phyloP scores from a whole-genome alignment of 2,797 vertebrate genomes.

The Perodicticus potto region DNA sequence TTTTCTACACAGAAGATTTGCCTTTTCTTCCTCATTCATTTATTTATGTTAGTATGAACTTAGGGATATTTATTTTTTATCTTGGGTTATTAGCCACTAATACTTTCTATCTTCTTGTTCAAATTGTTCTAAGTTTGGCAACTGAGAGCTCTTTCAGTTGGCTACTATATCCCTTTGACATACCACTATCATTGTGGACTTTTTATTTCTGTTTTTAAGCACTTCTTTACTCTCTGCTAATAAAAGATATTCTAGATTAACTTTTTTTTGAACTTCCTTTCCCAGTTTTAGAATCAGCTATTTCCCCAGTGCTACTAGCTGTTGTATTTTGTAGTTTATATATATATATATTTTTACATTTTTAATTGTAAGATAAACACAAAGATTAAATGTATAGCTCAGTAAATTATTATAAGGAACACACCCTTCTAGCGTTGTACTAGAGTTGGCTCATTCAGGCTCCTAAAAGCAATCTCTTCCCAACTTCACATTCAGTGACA shows the following conservation, averaged over 20 bases:
- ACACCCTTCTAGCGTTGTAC: not conserved
- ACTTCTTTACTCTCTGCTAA: not conserved
- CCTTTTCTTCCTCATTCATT: not conserved
- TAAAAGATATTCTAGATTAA: not conserved
- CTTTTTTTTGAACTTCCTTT: not conserved
- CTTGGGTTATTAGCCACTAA: not conserved
- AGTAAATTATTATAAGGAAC: not conserved
- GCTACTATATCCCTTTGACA: not conserved
- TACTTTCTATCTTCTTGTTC: slow-evolving; percentile 32
- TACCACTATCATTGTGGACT: not conserved
- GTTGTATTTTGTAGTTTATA: not conserved
- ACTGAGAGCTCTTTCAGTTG: not conserved
- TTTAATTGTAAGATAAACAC: not conserved
- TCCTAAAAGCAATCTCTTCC: not conserved
- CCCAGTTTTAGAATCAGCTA: not conserved
- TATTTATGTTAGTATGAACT: not conserved
- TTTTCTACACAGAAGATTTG: slow-evolving; percentile 2
- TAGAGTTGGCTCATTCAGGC: not conserved
- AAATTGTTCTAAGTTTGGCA: slow-evolving; percentile 11
- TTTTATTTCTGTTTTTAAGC: not conserved
- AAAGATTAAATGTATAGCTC: not conserved
- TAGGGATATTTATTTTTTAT: slow-evolving; percentile 12
- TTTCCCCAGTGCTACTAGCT: not conserved
- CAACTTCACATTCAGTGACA: slow-evolving; percentile 14
- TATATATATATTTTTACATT: not conserved